Evolutionary conservation across 2,797 vertebrate species (phyloP).

Genomic region (Bradypus variegatus): DNA sequence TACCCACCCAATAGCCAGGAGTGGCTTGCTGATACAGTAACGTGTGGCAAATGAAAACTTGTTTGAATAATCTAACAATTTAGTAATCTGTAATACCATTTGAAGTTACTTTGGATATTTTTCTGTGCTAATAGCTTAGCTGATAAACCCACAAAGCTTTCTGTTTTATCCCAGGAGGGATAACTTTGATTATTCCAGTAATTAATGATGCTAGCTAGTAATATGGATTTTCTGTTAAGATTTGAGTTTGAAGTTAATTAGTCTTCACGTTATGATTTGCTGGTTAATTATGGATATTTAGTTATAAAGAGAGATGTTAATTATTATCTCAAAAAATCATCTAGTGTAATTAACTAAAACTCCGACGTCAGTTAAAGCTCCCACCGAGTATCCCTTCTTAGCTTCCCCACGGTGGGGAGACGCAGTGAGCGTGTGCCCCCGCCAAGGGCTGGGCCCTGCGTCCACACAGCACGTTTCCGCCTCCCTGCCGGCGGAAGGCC

Average conservation of each 20-base stretch:
- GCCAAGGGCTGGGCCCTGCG: neutral
- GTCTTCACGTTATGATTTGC: conserved; percentile 94
- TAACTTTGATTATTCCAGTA: conserved; percentile 96
- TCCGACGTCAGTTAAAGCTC: conserved; percentile 73
- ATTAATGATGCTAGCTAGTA: conserved; percentile 95
- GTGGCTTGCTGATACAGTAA: conserved; percentile 49
- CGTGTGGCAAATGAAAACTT: conserved; percentile 49
- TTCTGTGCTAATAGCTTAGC: conserved; percentile 69
- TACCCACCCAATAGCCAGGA: neutral
- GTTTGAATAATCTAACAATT: conserved; percentile 63
- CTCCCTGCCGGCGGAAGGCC: neutral
- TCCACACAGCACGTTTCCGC: neutral
- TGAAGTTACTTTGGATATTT: conserved; percentile 67
- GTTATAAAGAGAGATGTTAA: conserved; percentile 98
- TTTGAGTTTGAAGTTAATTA: conserved; percentile 99
- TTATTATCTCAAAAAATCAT: conserved; percentile 99
- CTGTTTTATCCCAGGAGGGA: conserved; percentile 89
- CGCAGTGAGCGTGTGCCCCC: neutral
- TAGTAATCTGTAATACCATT: conserved; percentile 61
- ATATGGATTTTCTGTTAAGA: conserved; percentile 99
- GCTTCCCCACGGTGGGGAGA: conserved; percentile 50
- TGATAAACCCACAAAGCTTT: conserved; percentile 81
- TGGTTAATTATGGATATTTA: conserved; percentile 99
- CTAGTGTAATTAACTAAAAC: conserved; percentile 90
- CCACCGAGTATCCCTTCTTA: conserved; percentile 62